These are phyloP conservation scores for Paracanthobrama guichenoti DNA, from an alignment of 2,113 vertebrate genomes.

Conservation along the genomic window DNA sequence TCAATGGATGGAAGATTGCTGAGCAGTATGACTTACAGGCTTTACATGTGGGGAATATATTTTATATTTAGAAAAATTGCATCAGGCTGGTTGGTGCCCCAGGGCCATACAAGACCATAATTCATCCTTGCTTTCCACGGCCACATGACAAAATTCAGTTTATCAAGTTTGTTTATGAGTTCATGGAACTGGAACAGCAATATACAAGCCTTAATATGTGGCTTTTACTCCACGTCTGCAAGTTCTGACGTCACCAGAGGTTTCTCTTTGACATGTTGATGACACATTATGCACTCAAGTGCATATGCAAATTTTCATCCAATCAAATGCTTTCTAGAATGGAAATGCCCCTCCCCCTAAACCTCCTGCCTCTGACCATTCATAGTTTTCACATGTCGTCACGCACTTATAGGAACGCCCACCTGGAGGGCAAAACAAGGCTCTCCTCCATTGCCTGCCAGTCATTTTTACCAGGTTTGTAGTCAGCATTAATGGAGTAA, in stretches of 20 bases:
- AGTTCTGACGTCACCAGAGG: neutral
- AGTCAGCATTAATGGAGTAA: too few species aligned
- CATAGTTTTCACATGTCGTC: too few species aligned
- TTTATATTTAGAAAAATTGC: neutral
- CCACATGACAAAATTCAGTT: slow-evolving; percentile 7
- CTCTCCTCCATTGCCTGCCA: too few species aligned
- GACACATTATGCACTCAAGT: neutral
- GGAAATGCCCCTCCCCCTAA: neutral
- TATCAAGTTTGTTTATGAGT: neutral
- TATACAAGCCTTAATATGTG: neutral
- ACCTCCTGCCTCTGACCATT: neutral
- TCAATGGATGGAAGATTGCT: neutral
- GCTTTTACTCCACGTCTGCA: neutral
- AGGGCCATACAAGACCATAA: neutral
- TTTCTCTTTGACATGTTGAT: neutral
- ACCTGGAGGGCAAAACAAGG: too few species aligned
- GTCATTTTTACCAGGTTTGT: too few species aligned
- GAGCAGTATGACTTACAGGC: neutral
- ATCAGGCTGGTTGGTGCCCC: neutral
- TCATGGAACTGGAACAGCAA: neutral
- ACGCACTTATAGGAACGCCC: too few species aligned
- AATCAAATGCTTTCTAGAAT: neutral
- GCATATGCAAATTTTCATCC: neutral
- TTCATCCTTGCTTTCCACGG: neutral
- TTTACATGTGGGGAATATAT: neutral